Evolutionary conservation across 2,888 invertebrate genomes (phyloP), one percentile per base, ranked within the genome.

Genomic region (Synergus japonicus): DNA sequence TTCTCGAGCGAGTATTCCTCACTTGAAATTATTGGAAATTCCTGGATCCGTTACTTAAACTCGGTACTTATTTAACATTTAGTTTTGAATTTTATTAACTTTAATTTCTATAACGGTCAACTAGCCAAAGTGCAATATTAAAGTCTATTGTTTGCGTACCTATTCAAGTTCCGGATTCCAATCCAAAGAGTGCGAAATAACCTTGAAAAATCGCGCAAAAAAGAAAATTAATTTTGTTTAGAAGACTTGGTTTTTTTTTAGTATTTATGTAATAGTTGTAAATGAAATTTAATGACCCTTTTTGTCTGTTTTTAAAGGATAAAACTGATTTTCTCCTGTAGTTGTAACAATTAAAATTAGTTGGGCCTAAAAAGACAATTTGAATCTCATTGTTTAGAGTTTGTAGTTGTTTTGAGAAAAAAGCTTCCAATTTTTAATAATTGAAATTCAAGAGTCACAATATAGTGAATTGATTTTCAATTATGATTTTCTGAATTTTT

Each of bases 101-200:
- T 43, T 66, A 44, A 66, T 67, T 9, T 73, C 54, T 54, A 54
- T 37, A 54, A 12, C 22, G 69, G 54, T 54, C 37, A 46, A 37
- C 49, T 37, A 37, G 73, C 54, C 73, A 73, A 54, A 73, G 73
- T 73, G 73, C 73, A 73, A 73, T 73, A 73, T 73, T 73, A n/a
- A 73, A 13, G 12, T 63, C 49, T 49, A 13, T 29, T 13, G 49
- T 69, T 73, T 5, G n/a, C 49, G 73, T 73, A 54, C 73, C 73
- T 73, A 54, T 73, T 54, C 54, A 73, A 73, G 73, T 73, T 54
- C n/a, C 73, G 37, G 73, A 54, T 73, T 73, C 37, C n/a, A 69
- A 54, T 63, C 60, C 22, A 63, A 29, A 54, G 29, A 49, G n/a
- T 54, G 37, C 54, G 13, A n/a, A 13, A 41, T 65, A 58, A 58